Percentiles rank a stretch among this genome's conserved stretches.
phyloP scores from a whole-genome alignment of 2,797 vertebrate genomes.

The Oophaga sylvatica region DNA sequence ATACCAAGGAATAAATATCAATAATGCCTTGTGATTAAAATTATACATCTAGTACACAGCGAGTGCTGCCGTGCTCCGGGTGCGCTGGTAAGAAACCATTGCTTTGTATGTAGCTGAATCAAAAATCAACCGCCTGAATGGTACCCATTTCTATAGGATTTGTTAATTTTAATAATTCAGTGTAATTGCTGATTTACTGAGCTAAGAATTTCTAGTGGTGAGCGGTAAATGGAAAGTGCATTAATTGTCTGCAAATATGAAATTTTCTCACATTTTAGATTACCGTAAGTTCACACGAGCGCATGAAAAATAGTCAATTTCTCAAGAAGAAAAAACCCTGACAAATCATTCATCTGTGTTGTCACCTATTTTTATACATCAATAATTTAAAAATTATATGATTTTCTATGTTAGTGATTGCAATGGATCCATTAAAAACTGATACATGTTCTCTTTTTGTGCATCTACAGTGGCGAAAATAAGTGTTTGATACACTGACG shows the following conservation, averaged over 20 bases:
- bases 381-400: too few species aligned
- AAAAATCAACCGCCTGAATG: constrained; percentile 22
- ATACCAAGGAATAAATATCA: constrained; percentile 14
- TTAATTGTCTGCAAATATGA: constrained; percentile 9
- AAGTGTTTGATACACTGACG: too few species aligned
- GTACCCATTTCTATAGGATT: constrained; percentile 26
- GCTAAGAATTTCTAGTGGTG: constrained; percentile 10
- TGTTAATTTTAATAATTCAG: constrained; percentile 30
- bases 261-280: constrained; percentile 7
- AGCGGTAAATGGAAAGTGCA: constrained; percentile 17
- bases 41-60: constrained; percentile 16
- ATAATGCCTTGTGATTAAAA: constrained; percentile 27
- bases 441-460: too few species aligned
- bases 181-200: constrained; percentile 34
- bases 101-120: constrained; percentile 31
- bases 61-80: not conserved
- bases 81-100: constrained; percentile 22
- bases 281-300: not conserved
- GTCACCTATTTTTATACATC: too few species aligned
- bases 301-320: too few species aligned
- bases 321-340: too few species aligned
- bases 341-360: too few species aligned
- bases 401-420: too few species aligned
- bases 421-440: too few species aligned
- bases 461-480: too few species aligned